phyloP scores from a whole-genome alignment of 2,113 vertebrate species.

The Bubo blakistoni region DNA sequence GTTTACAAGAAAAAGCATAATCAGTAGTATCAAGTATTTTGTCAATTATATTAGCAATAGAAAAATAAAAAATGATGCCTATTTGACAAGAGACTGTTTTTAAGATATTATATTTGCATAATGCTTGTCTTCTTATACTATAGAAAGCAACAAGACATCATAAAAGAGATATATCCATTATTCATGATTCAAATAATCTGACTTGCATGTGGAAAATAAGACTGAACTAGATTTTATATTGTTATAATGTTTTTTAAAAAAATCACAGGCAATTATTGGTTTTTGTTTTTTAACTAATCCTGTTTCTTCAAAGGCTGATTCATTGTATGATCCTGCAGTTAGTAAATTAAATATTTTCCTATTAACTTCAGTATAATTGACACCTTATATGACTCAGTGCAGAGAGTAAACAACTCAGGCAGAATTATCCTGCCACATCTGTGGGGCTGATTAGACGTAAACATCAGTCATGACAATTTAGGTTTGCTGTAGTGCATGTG shows the following conservation, averaged over 20 bases:
- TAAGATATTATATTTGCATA: constrained; percentile 55
- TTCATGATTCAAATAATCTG: constrained; percentile 66
- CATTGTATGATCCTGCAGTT: neutral
- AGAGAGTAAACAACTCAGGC: neutral
- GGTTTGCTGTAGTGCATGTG: neutral
- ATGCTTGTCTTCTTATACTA: neutral
- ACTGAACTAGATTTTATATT: neutral
- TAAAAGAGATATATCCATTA: constrained; percentile 65
- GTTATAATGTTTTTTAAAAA: neutral
- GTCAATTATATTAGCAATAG: constrained; percentile 70
- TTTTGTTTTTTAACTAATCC: constrained; percentile 7
- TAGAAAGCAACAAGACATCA: constrained; percentile 39
- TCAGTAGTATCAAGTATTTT: constrained; percentile 66
- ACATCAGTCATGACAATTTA: neutral
- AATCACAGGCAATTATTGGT: neutral
- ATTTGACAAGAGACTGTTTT: constrained; percentile 60
- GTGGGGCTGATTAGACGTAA: neutral
- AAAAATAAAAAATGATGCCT: constrained; percentile 59
- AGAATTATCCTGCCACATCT: neutral
- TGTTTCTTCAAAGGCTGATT: constrained; percentile 10
- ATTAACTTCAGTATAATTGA: neutral
- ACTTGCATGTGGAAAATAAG: neutral
- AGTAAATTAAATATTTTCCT: constrained; percentile 21
- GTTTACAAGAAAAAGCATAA: constrained; percentile 67
- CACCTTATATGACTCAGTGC: constrained; percentile 14